These are phyloP conservation scores for Chirona hameri DNA, from an alignment of 2,888 invertebrate genomes.

Conservation along the genomic window DNA sequence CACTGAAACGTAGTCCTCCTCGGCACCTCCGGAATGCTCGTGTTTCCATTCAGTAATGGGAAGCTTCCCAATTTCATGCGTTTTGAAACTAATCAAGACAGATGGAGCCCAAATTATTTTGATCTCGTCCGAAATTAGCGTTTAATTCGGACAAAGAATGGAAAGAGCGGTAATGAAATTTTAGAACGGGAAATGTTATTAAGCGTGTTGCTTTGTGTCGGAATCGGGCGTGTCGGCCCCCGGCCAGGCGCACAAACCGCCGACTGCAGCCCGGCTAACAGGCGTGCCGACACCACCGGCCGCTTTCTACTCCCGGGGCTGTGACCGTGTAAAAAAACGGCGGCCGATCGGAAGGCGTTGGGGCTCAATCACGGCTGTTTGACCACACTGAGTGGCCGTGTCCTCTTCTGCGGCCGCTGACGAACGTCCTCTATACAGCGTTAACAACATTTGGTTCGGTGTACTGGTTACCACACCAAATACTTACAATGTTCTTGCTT, in stretches of 20 bases:
- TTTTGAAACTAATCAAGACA: slow-evolving; percentile 27
- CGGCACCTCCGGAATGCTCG: not conserved
- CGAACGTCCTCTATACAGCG: too few species aligned
- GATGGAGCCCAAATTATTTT: slow-evolving; percentile 26
- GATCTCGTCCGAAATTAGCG: slow-evolving; percentile 22
- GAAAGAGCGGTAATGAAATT: slow-evolving; percentile 27
- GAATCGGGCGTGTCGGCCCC: not conserved
- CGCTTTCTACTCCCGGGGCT: not conserved
- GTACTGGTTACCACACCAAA: too few species aligned
- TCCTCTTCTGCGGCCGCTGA: too few species aligned
- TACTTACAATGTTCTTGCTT: too few species aligned
- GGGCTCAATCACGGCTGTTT: too few species aligned
- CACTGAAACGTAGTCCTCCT: not conserved
- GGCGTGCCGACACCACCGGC: not conserved
- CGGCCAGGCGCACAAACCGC: not conserved
- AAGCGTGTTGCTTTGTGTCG: not conserved
- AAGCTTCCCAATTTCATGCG: slow-evolving; percentile 25
- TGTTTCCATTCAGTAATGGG: slow-evolving; percentile 4
- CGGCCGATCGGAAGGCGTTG: too few species aligned
- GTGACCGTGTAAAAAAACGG: not conserved
- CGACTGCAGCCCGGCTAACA: not conserved
- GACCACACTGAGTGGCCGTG: too few species aligned
- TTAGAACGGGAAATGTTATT: slow-evolving; percentile 9
- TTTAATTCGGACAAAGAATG: slow-evolving; percentile 22
- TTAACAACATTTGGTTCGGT: too few species aligned